A percentile compares a stretch with the other conserved stretches of the same genome.
Evolutionary conservation across 2,888 invertebrate species (phyloP).

Genomic region (Pristionchus maxplancki): DNA sequence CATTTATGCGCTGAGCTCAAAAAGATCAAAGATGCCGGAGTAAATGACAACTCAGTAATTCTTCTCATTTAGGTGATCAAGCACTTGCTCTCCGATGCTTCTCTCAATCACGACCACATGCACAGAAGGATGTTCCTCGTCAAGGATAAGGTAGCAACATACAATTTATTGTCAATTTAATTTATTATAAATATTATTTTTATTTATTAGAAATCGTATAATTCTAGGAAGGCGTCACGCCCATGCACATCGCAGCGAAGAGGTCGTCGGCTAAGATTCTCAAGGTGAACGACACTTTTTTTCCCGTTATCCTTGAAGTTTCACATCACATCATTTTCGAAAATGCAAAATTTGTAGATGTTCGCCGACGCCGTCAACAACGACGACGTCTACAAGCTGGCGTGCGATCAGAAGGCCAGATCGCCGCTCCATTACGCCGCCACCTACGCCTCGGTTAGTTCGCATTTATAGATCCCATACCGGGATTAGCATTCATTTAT

Average conservation of each 20-base stretch:
- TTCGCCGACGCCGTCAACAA: conserved; percentile 55
- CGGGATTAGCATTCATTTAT: too few species aligned
- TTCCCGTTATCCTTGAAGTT: background rate
- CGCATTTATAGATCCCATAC: background rate
- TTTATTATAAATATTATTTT: background rate
- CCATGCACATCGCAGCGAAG: conserved; percentile 72
- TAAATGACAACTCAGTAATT: too few species aligned
- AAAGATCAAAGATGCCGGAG: too few species aligned
- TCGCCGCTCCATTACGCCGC: conserved; percentile 75
- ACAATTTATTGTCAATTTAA: too few species aligned
- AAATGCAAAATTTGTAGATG: conserved; percentile 54
- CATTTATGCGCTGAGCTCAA: too few species aligned
- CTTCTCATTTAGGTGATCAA: conserved; percentile 46
- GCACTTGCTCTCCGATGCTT: conserved; percentile 14
- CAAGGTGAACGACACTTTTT: conserved; percentile 58
- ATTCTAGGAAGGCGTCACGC: conserved; percentile 64
- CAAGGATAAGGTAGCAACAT: conserved; percentile 55
- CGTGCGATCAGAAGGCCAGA: conserved; percentile 62
- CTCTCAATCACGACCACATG: background rate
- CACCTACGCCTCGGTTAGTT: conserved; percentile 22
- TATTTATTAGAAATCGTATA: background rate
- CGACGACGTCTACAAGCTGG: conserved; percentile 56
- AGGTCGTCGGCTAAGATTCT: conserved; percentile 65
- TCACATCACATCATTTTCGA: background rate
- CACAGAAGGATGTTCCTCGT: conserved; percentile 54